Percentiles rank a stretch among this genome's conserved stretches.
phyloP scores from a whole-genome alignment of 2,113 vertebrate species.

The Salvator merianae region DNA sequence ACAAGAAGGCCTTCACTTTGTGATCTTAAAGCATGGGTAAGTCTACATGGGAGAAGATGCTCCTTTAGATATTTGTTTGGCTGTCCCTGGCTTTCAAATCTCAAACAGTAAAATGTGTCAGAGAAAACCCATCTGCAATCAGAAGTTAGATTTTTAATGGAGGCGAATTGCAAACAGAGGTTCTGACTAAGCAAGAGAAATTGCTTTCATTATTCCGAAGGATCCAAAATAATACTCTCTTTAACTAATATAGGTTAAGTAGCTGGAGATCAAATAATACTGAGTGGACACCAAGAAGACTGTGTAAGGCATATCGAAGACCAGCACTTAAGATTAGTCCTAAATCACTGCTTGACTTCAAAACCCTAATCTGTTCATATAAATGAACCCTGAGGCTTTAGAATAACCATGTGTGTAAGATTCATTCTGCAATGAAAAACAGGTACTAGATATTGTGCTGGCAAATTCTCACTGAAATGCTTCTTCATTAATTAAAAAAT shows the following conservation, averaged over 20 bases:
- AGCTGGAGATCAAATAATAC: neutral
- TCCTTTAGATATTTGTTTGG: too few species aligned
- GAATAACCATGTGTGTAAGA: neutral
- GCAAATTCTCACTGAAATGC: neutral
- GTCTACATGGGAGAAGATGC: too few species aligned
- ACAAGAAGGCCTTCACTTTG: too few species aligned
- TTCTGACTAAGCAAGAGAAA: neutral
- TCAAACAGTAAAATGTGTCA: neutral
- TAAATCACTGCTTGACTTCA: conserved; percentile 49
- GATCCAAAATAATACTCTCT: neutral
- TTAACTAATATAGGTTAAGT: neutral
- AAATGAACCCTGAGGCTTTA: neutral
- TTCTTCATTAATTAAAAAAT: neutral
- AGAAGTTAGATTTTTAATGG: neutral
- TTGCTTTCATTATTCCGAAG: neutral
- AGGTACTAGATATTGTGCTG: neutral
- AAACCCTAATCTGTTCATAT: conserved; percentile 34
- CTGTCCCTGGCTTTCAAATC: too few species aligned
- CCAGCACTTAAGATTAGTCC: neutral
- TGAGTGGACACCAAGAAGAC: neutral
- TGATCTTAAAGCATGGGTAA: too few species aligned
- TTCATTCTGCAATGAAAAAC: neutral
- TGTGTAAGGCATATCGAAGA: neutral
- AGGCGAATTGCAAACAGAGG: neutral
- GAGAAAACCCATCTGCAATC: neutral